phyloP scores from a whole-genome alignment of 2,888 invertebrate genomes.

The Pandemis corylana region DNA sequence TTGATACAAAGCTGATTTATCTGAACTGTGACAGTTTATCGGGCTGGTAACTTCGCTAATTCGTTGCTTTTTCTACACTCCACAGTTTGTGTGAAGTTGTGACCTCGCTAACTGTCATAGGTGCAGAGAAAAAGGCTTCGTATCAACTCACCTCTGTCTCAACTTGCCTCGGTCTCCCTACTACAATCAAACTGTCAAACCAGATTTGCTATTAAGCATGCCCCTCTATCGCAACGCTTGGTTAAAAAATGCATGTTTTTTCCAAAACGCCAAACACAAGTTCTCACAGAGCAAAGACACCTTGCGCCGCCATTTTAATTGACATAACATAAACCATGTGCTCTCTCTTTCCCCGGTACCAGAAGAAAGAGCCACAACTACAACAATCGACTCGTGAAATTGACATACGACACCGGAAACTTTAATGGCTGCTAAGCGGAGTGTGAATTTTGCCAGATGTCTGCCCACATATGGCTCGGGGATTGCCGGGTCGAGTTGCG shows the following conservation, averaged over 20 bases:
- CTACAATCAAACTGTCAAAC: too few species aligned
- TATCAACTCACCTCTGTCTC: too few species aligned
- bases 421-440: constrained; percentile 20
- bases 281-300: background rate
- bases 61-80: too few species aligned
- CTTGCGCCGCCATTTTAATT: background rate
- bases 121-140: too few species aligned
- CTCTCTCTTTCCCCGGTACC: constrained; percentile 13
- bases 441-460: constrained; percentile 39
- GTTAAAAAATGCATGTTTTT: background rate
- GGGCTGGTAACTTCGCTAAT: too few species aligned
- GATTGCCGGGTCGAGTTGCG: constrained; percentile 2
- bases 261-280: background rate
- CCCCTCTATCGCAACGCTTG: too few species aligned
- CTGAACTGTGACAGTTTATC: too few species aligned
- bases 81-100: too few species aligned
- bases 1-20: too few species aligned
- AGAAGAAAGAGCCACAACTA: constrained; percentile 22
- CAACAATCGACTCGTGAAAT: constrained; percentile 1
- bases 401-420: constrained; percentile 38
- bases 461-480: background rate
- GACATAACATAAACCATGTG: background rate
- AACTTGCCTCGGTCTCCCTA: too few species aligned
- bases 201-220: too few species aligned
- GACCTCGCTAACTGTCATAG: too few species aligned